Percentiles rank a stretch among this genome's conserved stretches.
Evolutionary conservation across 2,888 invertebrate genomes (phyloP).

Genomic region (Apocheima hispidaria): DNA sequence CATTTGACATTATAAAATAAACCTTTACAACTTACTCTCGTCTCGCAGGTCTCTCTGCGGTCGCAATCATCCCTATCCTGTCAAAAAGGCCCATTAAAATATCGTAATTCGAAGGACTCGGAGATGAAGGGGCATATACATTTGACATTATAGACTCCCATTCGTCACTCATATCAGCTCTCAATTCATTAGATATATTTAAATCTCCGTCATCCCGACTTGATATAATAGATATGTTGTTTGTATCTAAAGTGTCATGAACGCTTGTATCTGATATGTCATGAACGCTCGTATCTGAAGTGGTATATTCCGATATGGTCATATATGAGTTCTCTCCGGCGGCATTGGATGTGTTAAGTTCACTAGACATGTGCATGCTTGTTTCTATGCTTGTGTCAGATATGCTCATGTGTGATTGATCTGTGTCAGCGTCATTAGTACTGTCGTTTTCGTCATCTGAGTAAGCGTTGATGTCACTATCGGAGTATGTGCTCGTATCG

Average conservation of each 20-base stretch:
- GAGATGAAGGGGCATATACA: neutral
- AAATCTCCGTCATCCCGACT: neutral
- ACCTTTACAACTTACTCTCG: no score
- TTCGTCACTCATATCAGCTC: neutral
- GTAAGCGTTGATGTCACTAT: neutral
- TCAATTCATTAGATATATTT: neutral
- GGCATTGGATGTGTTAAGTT: neutral
- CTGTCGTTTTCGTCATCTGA: neutral
- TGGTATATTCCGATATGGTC: constrained; percentile 69
- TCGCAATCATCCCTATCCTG: neutral
- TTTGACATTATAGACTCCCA: neutral
- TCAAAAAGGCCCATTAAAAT: neutral
- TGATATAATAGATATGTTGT: neutral
- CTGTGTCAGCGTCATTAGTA: neutral
- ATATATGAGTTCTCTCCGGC: constrained; percentile 54
- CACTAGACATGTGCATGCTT: neutral
- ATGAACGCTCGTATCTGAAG: constrained; percentile 68
- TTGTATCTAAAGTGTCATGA: neutral
- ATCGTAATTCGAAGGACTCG: neutral
- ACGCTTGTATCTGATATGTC: constrained; percentile 46
- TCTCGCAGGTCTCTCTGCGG: no score
- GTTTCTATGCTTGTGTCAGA: neutral
- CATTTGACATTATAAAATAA: no score
- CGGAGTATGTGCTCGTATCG: neutral
- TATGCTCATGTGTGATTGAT: neutral